Base-by-base conservation (phyloP, 2,113 vertebrate species). In the Pangasianodon gigas region DNA sequence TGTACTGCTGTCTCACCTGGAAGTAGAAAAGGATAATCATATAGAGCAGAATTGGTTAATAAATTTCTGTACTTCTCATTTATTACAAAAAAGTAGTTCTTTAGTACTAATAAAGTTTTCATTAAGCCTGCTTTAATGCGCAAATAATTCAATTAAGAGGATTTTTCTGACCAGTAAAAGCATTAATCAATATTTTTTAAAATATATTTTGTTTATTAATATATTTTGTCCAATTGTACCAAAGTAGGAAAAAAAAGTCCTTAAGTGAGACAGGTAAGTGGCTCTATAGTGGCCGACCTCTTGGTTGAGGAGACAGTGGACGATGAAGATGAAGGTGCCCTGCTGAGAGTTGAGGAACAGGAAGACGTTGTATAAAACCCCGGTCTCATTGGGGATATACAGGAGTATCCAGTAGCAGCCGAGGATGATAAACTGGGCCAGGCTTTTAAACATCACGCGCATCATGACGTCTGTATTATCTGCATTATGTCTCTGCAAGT, bases 231-330 rank as follows among this genome's bases (percentile, higher is more conserved):
- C 3, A 48, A 48, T 48, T 4, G 3, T 6, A 48, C 6, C 46
- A 48, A 6, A 19, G 5, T 14, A 58, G 16, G 13, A 58, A 18
- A 58, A 58, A 58, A 19, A 18, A 18, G 6, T 37, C 32, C 4
- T 19, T 41, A 74, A 41, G 7, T 24, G 7, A 44, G 41, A 44
- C 7, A 21, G 3, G 67, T 32, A 69, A 32, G 4, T 69, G 62
- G 26, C 10, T 62, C 2, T 62, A 2, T 9, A 10, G 26, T 37
- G 37, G 3, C 62, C 84, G 91, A 96, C 95, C 95, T 96, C 95
- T 81, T 95, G 94, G 82, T 96, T 96, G 90, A 96, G 93, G 77
- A 95, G 56, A 80, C 95, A 96, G 94, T 96, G 95, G 51, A 96
- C 93, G 1, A 96, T 92, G 93, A 81, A 95, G 69, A 96, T 95